phyloP scores from a whole-genome alignment of 2,113 vertebrate genomes.

The Panthera uncia region DNA sequence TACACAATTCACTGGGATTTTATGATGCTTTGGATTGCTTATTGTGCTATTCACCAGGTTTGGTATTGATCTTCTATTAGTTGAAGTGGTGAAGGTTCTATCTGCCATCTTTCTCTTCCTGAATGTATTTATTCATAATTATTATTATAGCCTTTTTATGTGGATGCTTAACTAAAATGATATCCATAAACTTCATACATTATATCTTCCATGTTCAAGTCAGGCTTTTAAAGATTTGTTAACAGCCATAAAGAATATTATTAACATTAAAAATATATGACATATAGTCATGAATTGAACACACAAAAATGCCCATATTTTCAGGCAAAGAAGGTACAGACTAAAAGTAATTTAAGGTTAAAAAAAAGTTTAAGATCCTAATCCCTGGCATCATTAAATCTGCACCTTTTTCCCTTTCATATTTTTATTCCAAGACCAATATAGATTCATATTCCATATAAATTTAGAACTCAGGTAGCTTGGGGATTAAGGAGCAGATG shows the following conservation, averaged over 20 bases:
- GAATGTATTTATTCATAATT: constrained; percentile 53
- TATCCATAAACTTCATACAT: constrained; percentile 46
- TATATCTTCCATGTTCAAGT: constrained; percentile 40
- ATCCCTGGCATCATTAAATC: constrained; percentile 27
- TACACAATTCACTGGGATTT: not conserved
- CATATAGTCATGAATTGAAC: not conserved
- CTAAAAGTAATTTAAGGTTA: constrained; percentile 21
- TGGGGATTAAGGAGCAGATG: constrained; percentile 63
- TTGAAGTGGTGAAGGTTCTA: not conserved
- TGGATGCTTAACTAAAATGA: constrained; percentile 56
- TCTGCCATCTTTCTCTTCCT: constrained; percentile 15
- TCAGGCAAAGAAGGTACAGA: not conserved
- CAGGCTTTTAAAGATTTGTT: constrained; percentile 40
- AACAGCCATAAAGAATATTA: constrained; percentile 28
- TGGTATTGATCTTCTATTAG: not conserved
- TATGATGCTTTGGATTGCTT: not conserved
- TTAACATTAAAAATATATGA: constrained; percentile 46
- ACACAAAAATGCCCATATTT: constrained; percentile 9
- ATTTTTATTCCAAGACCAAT: constrained; percentile 54
- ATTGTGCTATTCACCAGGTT: not conserved
- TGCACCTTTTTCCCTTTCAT: not conserved
- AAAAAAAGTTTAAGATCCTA: constrained; percentile 5
- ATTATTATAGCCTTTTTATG: constrained; percentile 43
- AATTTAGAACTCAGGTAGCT: constrained; percentile 52
- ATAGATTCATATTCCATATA: constrained; percentile 54